These are phyloP conservation scores for Phyllostomus discolor DNA, from an alignment of 2,113 vertebrate genomes.

Conservation along the genomic window DNA sequence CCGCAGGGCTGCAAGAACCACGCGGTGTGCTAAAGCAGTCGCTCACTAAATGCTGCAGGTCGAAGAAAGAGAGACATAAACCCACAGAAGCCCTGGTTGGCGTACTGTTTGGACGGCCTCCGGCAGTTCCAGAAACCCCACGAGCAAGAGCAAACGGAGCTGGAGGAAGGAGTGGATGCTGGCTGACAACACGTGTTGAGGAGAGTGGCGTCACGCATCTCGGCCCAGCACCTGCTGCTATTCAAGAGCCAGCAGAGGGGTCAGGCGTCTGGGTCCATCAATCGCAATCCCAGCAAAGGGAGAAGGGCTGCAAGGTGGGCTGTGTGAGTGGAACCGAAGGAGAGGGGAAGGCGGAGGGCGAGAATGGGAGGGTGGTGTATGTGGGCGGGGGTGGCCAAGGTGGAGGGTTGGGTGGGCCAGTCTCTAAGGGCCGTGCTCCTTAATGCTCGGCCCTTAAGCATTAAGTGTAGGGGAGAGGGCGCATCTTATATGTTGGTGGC, in stretches of 20 bases:
- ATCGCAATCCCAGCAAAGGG: background rate
- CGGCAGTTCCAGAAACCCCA: background rate
- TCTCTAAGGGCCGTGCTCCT: background rate
- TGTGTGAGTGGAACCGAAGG: background rate
- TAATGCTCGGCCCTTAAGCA: background rate
- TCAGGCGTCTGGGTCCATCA: background rate
- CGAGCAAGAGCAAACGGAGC: background rate
- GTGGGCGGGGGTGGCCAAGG: background rate
- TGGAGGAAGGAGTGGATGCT: background rate
- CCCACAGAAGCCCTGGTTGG: background rate
- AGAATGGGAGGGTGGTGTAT: background rate
- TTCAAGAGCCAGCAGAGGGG: background rate
- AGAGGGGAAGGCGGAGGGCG: background rate
- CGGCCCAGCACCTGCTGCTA: background rate
- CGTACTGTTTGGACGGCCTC: background rate
- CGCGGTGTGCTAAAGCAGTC: background rate
- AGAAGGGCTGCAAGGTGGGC: background rate
- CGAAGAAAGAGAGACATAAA: conserved; percentile 43
- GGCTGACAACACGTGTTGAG: background rate
- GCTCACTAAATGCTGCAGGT: background rate
- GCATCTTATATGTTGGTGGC: background rate
- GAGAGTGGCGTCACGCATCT: background rate
- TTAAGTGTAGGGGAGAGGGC: background rate
- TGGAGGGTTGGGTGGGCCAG: background rate
- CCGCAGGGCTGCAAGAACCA: background rate